These are phyloP conservation scores for Piscicola geometra DNA, from an alignment of 2,888 invertebrate species.

Conservation along the genomic window DNA sequence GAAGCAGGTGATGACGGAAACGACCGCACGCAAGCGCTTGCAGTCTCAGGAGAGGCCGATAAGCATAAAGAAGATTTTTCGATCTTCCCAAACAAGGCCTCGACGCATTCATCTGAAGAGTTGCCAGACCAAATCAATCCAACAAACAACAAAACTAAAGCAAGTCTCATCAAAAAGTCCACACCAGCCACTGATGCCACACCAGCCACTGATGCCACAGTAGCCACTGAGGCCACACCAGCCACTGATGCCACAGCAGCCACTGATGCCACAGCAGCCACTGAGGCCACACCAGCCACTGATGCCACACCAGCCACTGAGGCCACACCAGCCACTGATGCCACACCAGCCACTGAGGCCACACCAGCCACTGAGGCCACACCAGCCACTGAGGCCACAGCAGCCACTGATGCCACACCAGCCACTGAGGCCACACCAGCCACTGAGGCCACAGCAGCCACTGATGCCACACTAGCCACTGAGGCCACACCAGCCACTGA, in stretches of 20 bases:
- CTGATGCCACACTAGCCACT: background rate
- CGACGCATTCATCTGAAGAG: too few species aligned
- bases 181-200: background rate
- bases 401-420: background rate
- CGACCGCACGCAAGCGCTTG: too few species aligned
- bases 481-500: background rate
- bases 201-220: background rate
- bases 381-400: background rate
- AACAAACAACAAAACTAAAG: too few species aligned
- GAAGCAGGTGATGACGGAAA: too few species aligned
- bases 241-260: conserved; percentile 11
- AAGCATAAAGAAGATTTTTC: too few species aligned
- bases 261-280: too few species aligned
- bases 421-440: background rate
- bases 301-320: background rate
- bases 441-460: background rate
- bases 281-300: background rate
- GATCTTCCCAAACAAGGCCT: too few species aligned
- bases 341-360: background rate
- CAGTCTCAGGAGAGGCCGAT: too few species aligned
- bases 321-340: background rate
- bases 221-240: background rate
- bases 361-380: background rate
- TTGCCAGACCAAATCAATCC: too few species aligned
- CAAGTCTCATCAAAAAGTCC: background rate